Percentiles rank a stretch among this genome's conserved stretches.
Conservation (phyloP, 2,888 invertebrate genomes). For the Euspilapteryx auroguttella region DNA sequence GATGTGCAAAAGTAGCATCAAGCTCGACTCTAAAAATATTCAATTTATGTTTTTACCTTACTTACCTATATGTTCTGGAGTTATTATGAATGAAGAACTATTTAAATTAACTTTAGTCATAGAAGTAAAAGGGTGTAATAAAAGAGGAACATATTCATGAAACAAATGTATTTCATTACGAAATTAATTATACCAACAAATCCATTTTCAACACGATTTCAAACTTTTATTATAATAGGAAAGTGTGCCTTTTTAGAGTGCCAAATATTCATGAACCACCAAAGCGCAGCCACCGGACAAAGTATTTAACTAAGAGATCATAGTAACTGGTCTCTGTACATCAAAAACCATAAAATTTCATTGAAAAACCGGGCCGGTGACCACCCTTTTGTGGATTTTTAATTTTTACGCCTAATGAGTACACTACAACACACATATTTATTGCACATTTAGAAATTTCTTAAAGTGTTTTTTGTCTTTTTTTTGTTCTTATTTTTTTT, state of each 20-base stretch:
- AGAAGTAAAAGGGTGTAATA: no score
- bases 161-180: constrained; percentile 63
- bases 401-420: constrained; percentile 56
- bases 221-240: constrained; percentile 57
- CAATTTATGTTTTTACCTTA: no score
- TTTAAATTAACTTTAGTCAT: no score
- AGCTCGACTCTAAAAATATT: no score
- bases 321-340: neutral
- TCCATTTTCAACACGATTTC: constrained; percentile 61
- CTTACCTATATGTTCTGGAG: no score
- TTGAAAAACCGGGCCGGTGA: no score
- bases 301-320: constrained; percentile 3
- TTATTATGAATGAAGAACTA: no score
- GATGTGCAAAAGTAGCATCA: no score
- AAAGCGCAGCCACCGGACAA: constrained; percentile 29
- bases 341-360: no score
- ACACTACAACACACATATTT: constrained; percentile 63
- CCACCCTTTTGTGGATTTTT: constrained; percentile 32
- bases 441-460: constrained; percentile 63
- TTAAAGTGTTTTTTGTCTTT: constrained; percentile 59
- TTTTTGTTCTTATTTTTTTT: constrained; percentile 30
- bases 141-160: no score
- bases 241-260: constrained; percentile 60
- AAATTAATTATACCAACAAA: constrained; percentile 64
- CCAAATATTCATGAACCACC: constrained; percentile 49